phyloP scores from a whole-genome alignment of 2,888 invertebrate species.

The Scaptomyza cyrtandrae region DNA sequence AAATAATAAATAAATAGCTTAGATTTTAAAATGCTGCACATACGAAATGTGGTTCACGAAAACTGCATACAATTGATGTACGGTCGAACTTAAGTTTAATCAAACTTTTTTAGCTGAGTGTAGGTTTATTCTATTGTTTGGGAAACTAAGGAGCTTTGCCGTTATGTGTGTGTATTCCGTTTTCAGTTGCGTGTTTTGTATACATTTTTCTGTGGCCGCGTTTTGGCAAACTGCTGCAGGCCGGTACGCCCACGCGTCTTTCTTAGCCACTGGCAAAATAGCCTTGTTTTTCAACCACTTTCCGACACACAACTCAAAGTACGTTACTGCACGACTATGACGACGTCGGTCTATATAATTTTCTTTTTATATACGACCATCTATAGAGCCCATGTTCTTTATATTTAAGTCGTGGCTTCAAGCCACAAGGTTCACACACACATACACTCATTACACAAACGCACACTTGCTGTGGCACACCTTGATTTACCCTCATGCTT shows the following conservation, averaged over 20 bases:
- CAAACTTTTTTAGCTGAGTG: neutral
- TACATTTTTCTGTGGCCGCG: constrained; percentile 60
- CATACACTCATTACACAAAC: constrained; percentile 26
- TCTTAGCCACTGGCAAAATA: constrained; percentile 55
- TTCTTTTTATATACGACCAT: constrained; percentile 22
- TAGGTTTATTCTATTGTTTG: constrained; percentile 49
- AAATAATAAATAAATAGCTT: no score
- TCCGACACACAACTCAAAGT: constrained; percentile 51
- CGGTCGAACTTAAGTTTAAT: neutral
- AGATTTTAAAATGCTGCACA: neutral
- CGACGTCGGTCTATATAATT: constrained; percentile 64
- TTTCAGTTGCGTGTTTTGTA: constrained; percentile 63
- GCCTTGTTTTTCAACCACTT: constrained; percentile 77
- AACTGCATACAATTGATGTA: neutral
- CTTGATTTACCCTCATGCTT: constrained; percentile 64
- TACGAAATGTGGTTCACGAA: neutral
- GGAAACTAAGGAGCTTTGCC: constrained; percentile 40
- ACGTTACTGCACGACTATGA: constrained; percentile 62
- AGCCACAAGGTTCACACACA: constrained; percentile 22
- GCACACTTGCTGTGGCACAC: constrained; percentile 63
- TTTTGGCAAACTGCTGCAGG: constrained; percentile 49
- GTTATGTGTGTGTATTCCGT: constrained; percentile 28
- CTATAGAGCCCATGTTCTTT: constrained; percentile 38
- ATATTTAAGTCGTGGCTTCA: constrained; percentile 37
- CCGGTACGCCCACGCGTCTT: constrained; percentile 48